Base-by-base conservation (phyloP, 2,113 vertebrate species). In the Boleophthalmus pectinirostris region DNA sequence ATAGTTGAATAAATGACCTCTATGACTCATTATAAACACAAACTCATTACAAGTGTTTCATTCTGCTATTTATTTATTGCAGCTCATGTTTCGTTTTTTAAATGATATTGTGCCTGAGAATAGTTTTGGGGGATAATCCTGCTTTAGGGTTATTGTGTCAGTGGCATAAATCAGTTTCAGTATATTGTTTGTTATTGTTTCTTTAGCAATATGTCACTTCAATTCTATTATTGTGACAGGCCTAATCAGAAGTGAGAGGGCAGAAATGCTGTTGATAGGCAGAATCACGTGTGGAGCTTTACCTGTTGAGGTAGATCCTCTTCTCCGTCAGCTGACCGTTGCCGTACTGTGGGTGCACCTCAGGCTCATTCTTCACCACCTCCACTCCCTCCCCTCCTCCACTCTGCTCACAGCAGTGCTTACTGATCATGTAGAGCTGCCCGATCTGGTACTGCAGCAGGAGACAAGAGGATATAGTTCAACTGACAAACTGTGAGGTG, bases 351-450 rank as follows among this genome's bases (percentile, higher is more conserved):
- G 95, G 96, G 79, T 97, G 95, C 71, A 83, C 83, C 0, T 95
- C 93, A 0, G 93, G 77, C 56, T 96, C 93, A 20, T 97, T 97
- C 77, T 81, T 93, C 84, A 97, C 91, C 85, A 97, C 96, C 88
- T 97, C 95, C 78, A 97, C 95, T 0, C 96, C 96, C 75, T 97
- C 96, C 0, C 96, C 96, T 33, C 94, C 93, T 21, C 92, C 93
- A 0, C 95, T 97, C 93, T 97, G 94, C 91, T 96, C 95, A 66
- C 93, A 94, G 81, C 95, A 95, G 92, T 97, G 96, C 84, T 96
- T 97, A 81, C 94, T 97, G 94, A 97, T 97, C 93, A 96, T 97
- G 84, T 97, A 97, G 74, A 97, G 93, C 92, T 97, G 96, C 21
- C 96, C 96, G 5, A 97, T 95, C 61, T 89, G 93, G 81, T 97